phyloP scores from a whole-genome alignment of 2,113 vertebrate species.

The Haliaeetus leucogaster region DNA sequence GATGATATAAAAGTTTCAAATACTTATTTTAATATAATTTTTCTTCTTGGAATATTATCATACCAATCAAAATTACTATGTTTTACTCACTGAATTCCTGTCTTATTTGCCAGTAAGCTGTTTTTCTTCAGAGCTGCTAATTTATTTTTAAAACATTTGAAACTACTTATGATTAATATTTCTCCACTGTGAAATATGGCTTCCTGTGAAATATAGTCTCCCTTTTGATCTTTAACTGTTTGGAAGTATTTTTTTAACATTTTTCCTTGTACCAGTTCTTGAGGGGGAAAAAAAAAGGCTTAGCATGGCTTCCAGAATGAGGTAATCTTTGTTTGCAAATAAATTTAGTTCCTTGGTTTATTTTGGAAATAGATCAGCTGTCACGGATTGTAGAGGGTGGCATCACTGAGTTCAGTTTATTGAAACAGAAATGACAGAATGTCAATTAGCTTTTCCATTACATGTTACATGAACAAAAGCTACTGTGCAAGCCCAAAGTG shows the following conservation, averaged over 20 bases:
- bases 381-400: neutral
- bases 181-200: neutral
- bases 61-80: neutral
- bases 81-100: neutral
- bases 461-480: neutral
- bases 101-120: neutral
- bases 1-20: neutral
- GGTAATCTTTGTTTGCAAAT: slow-evolving; percentile 42
- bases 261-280: neutral
- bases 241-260: neutral
- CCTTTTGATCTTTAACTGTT: neutral
- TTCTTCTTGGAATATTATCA: neutral
- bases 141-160: neutral
- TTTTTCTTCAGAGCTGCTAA: neutral
- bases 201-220: neutral
- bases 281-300: neutral
- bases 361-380: slow-evolving; percentile 30
- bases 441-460: slow-evolving; percentile 34
- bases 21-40: neutral
- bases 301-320: neutral
- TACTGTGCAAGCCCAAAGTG: neutral
- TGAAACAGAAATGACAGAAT: slow-evolving; percentile 54
- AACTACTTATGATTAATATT: neutral
- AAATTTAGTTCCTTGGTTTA: slow-evolving; percentile 40
- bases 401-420: slow-evolving; percentile 17